These are phyloP conservation scores for Premnoplex brunnescens DNA, from an alignment of 2,797 vertebrate species.

Conservation along the genomic window DNA sequence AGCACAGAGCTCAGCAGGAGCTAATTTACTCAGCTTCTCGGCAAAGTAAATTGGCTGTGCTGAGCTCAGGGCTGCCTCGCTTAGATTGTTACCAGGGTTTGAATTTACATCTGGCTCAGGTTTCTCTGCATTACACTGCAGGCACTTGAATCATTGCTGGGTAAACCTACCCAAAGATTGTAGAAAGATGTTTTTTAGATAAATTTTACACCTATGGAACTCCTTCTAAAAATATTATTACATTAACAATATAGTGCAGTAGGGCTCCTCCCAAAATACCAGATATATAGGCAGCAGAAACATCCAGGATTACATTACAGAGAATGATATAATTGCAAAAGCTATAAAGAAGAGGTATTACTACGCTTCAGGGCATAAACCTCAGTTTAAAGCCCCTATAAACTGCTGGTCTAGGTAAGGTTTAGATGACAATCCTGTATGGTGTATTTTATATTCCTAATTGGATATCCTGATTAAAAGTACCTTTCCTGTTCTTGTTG, in stretches of 20 bases:
- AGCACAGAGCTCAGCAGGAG: constrained; percentile 9
- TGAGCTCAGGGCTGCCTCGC: neutral
- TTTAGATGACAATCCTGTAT: neutral
- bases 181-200: neutral
- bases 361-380: neutral
- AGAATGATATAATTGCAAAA: neutral
- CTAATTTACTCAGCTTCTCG: constrained; percentile 22
- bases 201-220: neutral
- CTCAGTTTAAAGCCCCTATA: neutral
- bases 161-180: neutral
- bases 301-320: neutral
- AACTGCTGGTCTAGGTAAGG: neutral
- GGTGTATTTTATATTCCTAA: neutral
- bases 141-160: neutral
- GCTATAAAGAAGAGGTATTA: neutral
- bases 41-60: constrained; percentile 26
- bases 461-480: neutral
- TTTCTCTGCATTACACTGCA: neutral
- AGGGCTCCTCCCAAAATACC: neutral
- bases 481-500: neutral
- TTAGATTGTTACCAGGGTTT: neutral
- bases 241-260: neutral
- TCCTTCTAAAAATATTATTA: neutral
- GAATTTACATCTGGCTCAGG: neutral
- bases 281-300: neutral